A percentile compares a stretch with the other conserved stretches of the same genome.
Evolutionary conservation across 2,113 vertebrate species (phyloP).

Genomic region (Cyanoliseus patagonus): DNA sequence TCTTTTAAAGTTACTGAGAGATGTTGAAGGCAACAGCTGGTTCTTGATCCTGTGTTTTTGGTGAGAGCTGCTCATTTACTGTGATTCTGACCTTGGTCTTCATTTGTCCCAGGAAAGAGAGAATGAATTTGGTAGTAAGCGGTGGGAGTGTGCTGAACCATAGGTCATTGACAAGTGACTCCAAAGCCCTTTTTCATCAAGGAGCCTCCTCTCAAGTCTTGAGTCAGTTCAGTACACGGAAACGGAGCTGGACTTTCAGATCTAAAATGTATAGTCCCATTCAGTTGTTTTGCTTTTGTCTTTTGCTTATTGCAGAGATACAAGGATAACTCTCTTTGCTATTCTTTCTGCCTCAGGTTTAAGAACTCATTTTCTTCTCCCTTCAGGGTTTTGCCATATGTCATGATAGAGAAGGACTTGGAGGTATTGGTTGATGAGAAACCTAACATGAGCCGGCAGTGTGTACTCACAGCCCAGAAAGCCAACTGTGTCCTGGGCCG

Average conservation of each 20-base stretch:
- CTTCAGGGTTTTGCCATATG: neutral
- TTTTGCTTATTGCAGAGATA: neutral
- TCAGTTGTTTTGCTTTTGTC: neutral
- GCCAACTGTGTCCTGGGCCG: neutral
- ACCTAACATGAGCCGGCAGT: neutral
- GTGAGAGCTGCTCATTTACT: neutral
- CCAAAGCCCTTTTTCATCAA: neutral
- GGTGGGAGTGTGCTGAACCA: accelerated
- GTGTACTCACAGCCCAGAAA: neutral
- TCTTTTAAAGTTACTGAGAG: neutral
- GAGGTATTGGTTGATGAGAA: neutral
- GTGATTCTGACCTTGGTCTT: neutral
- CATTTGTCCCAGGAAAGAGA: neutral
- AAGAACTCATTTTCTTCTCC: neutral
- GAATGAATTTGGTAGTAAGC: neutral
- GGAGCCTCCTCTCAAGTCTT: neutral
- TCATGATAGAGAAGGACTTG: neutral
- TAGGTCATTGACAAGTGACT: neutral
- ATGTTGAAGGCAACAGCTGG: neutral
- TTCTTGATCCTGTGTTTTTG: neutral
- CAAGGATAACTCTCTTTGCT: neutral
- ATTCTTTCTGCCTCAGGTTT: neutral
- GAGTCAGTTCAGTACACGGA: neutral
- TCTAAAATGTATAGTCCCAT: neutral
- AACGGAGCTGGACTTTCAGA: accelerated